Conservation (phyloP, 2,113 vertebrate genomes). For the Sarotherodon lohbergeri region DNA sequence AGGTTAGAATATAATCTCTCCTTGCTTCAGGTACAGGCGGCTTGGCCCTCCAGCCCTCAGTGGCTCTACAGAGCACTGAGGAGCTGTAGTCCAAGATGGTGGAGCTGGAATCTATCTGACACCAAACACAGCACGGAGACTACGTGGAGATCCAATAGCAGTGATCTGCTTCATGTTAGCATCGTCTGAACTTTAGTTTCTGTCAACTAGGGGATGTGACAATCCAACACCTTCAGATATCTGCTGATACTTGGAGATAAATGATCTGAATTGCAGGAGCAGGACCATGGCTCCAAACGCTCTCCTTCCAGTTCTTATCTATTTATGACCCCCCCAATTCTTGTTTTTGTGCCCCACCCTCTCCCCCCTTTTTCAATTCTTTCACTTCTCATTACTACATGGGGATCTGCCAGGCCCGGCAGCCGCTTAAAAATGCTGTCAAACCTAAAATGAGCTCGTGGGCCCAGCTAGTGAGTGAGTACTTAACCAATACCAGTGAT, state of each 20-base stretch:
- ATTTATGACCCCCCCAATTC: not conserved
- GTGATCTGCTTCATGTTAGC: not conserved
- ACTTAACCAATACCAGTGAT: not conserved
- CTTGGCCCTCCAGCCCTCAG: not conserved
- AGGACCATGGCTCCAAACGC: not conserved
- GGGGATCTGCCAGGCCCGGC: not conserved
- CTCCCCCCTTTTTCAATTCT: fast-evolving
- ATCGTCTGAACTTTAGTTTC: not conserved
- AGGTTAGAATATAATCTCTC: not conserved
- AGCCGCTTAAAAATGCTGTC: not conserved
- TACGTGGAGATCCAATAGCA: not conserved
- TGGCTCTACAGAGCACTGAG: not conserved
- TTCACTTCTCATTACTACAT: fast-evolving
- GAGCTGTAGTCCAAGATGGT: not conserved
- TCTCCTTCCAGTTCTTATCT: not conserved
- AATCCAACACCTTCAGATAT: not conserved
- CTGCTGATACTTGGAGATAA: not conserved
- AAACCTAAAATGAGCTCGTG: not conserved
- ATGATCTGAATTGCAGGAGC: not conserved
- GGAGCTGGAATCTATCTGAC: not conserved
- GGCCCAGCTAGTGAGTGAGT: not conserved
- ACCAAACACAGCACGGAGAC: not conserved
- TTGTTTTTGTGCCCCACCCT: not conserved
- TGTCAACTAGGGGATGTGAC: no score
- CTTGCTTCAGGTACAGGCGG: fast-evolving